Conservation (phyloP, 2,113 vertebrate species). For the Pelecanoides urinatrix region DNA sequence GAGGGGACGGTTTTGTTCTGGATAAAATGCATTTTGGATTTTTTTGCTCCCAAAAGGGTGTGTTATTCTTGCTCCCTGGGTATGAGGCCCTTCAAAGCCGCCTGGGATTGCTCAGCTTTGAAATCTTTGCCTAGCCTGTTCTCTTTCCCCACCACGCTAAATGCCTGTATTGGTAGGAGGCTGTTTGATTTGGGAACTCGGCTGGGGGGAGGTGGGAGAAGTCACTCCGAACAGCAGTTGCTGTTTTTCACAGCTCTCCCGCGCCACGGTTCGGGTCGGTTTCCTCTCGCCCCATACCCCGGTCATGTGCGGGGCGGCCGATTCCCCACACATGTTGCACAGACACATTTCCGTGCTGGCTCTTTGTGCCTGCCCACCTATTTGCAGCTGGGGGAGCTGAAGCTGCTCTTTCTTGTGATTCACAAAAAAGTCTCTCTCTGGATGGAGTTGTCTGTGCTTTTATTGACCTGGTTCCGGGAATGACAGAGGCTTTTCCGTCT, state of each 20-base stretch:
- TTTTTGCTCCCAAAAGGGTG: not conserved
- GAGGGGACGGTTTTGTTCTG: not conserved
- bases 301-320: not conserved
- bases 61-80: not conserved
- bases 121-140: not conserved
- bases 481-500: constrained; percentile 3
- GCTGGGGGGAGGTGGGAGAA: not conserved
- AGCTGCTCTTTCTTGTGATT: not conserved
- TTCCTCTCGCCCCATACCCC: not conserved
- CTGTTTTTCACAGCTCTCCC: not conserved
- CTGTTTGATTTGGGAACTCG: not conserved
- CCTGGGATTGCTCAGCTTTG: not conserved
- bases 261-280: rapidly evolving
- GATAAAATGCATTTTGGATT: not conserved
- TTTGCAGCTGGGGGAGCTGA: constrained; percentile 4
- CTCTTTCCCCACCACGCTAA: not conserved
- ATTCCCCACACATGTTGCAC: constrained; percentile 10
- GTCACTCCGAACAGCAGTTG: rapidly evolving
- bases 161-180: not conserved
- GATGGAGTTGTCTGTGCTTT: constrained; percentile 45
- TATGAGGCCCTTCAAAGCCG: not conserved
- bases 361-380: constrained; percentile 11
- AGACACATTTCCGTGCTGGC: not conserved
- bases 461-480: constrained; percentile 63
- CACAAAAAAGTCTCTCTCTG: not conserved